These are phyloP conservation scores for Rhogogaster chlorosoma DNA, from an alignment of 2,888 invertebrate species.

Conservation along the genomic window DNA sequence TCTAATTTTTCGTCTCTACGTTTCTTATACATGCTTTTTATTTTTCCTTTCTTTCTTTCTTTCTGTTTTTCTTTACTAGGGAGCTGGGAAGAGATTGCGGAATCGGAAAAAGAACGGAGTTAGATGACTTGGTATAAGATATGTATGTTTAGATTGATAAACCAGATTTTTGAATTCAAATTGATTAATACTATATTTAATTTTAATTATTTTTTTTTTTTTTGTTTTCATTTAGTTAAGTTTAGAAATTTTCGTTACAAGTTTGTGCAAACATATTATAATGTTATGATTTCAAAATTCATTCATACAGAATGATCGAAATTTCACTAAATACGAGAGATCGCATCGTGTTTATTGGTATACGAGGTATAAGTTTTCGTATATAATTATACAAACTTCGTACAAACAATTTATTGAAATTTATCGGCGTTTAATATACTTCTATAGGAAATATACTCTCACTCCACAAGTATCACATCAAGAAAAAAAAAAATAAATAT, in stretches of 20 bases:
- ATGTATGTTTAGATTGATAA: not conserved
- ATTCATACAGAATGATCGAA: not conserved
- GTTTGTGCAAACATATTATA: not conserved
- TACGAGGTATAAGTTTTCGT: not conserved
- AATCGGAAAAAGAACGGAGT: not conserved
- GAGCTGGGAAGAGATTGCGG: not conserved
- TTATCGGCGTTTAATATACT: not conserved
- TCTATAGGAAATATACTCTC: not conserved
- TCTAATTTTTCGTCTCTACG: not conserved
- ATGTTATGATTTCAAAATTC: not conserved
- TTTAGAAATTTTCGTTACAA: not conserved
- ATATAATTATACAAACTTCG: constrained; percentile 8
- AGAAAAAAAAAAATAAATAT: not conserved
- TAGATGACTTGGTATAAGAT: not conserved
- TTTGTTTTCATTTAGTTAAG: too few species aligned
- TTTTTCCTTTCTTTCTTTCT: not conserved
- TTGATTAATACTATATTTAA: not conserved
- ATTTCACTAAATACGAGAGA: not conserved
- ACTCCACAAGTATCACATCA: not conserved
- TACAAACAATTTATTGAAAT: constrained; percentile 2
- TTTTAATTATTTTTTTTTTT: too few species aligned
- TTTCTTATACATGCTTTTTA: not conserved
- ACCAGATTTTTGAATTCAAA: not conserved
- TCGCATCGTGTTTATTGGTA: not conserved
- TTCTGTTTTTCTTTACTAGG: not conserved